Evolutionary conservation across 2,113 vertebrate genomes (phyloP).

Genomic region (Syngnathus typhle): DNA sequence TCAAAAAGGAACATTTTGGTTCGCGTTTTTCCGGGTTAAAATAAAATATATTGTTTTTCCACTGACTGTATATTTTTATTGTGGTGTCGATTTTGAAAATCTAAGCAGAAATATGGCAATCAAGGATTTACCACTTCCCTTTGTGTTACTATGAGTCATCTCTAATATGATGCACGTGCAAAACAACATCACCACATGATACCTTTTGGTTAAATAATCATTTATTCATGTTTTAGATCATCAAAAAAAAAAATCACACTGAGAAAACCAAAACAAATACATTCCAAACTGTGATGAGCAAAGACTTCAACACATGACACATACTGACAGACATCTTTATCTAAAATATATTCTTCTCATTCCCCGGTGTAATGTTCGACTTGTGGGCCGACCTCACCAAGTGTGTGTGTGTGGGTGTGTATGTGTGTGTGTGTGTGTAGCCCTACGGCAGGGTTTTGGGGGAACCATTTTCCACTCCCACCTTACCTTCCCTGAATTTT

Average conservation of each 20-base stretch:
- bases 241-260: slow-evolving; percentile 19
- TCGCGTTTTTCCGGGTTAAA: background rate
- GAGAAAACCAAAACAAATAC: slow-evolving; percentile 5
- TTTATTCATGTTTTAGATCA: slow-evolving; percentile 35
- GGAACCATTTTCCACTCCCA: slow-evolving; percentile 45
- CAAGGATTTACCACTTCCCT: background rate
- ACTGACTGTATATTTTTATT: background rate
- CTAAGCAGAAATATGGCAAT: background rate
- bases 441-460: slow-evolving; percentile 64
- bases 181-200: slow-evolving; percentile 18
- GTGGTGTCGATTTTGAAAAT: background rate
- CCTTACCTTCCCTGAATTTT: slow-evolving; percentile 40
- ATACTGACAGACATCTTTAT: slow-evolving; percentile 8
- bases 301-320: slow-evolving; percentile 14
- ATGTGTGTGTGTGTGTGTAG: slow-evolving; percentile 31
- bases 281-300: background rate
- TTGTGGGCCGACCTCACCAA: slow-evolving; percentile 36
- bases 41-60: background rate
- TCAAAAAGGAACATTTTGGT: background rate
- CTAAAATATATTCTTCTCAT: slow-evolving; percentile 8
- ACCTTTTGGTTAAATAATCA: background rate
- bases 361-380: slow-evolving; percentile 35
- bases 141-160: background rate
- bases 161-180: background rate
- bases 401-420: background rate